These are phyloP conservation scores for Chamaea fasciata DNA, from an alignment of 2,113 vertebrate genomes.

Conservation along the genomic window DNA sequence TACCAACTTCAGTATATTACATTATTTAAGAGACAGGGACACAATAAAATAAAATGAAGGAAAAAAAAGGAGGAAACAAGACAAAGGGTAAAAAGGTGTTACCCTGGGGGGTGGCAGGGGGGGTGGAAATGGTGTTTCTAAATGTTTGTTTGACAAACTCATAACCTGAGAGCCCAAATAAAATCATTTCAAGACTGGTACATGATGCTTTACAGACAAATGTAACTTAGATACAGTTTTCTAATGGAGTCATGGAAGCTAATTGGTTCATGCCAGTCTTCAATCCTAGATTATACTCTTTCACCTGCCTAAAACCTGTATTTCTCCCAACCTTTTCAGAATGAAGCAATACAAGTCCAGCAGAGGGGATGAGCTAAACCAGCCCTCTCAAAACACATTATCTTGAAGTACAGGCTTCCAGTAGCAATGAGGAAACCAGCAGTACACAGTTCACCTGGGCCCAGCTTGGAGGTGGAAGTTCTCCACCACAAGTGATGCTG, in stretches of 20 bases:
- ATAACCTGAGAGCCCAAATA: background rate
- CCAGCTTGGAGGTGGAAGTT: background rate
- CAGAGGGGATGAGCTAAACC: background rate
- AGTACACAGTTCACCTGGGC: background rate
- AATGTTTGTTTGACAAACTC: background rate
- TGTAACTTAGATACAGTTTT: background rate
- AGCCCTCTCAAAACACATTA: background rate
- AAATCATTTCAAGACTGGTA: background rate
- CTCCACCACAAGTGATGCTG: background rate
- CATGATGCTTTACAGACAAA: background rate
- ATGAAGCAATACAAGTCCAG: background rate
- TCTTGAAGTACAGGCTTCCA: background rate
- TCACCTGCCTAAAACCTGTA: background rate
- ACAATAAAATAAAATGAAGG: background rate
- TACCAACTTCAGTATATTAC: background rate
- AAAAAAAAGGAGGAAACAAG: background rate
- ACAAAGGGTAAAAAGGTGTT: background rate
- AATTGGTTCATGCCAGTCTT: background rate
- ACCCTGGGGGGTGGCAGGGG: fast-evolving
- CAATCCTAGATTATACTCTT: background rate
- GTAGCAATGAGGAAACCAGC: background rate
- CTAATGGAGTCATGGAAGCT: background rate
- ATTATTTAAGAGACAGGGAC: slow-evolving; percentile 9
- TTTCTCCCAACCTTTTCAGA: background rate
- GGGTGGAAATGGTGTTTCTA: background rate